Evolutionary conservation across 2,113 vertebrate genomes (phyloP).

Genomic region (Varanus komodoensis): DNA sequence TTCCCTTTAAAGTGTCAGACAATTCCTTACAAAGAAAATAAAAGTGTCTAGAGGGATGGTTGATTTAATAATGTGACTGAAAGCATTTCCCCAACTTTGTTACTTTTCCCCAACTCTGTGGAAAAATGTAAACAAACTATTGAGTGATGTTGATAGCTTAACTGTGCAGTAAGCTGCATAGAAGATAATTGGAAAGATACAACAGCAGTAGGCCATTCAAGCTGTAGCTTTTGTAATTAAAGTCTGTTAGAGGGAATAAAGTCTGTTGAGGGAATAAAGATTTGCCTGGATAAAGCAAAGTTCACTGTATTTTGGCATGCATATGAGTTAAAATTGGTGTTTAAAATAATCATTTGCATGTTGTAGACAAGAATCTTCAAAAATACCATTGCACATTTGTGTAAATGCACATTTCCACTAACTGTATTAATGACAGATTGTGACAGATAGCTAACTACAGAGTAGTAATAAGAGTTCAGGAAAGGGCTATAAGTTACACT

Average conservation of each 20-base stretch:
- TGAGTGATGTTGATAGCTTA: neutral
- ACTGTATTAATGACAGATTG: neutral
- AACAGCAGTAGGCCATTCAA: neutral
- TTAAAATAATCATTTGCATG: neutral
- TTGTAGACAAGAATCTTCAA: neutral
- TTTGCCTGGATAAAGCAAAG: neutral
- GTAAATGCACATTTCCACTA: neutral
- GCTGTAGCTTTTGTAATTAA: neutral
- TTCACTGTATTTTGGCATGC: constrained; percentile 18
- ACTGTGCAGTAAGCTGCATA: neutral
- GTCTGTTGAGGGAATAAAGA: neutral
- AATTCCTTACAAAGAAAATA: neutral
- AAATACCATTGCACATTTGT: neutral
- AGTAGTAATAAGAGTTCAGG: neutral
- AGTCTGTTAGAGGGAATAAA: too few relatives aligned
- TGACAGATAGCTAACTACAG: neutral
- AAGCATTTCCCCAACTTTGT: neutral
- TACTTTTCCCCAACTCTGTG: neutral
- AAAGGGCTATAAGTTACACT: constrained; percentile 30
- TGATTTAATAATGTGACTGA: neutral
- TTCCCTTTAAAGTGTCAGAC: neutral
- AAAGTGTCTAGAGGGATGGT: neutral
- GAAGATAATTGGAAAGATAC: neutral
- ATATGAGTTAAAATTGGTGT: neutral
- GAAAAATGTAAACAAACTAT: neutral